Percentiles rank a stretch among this genome's conserved stretches.
Evolutionary conservation across 2,113 vertebrate genomes (phyloP).

Genomic region (Laticauda colubrina): DNA sequence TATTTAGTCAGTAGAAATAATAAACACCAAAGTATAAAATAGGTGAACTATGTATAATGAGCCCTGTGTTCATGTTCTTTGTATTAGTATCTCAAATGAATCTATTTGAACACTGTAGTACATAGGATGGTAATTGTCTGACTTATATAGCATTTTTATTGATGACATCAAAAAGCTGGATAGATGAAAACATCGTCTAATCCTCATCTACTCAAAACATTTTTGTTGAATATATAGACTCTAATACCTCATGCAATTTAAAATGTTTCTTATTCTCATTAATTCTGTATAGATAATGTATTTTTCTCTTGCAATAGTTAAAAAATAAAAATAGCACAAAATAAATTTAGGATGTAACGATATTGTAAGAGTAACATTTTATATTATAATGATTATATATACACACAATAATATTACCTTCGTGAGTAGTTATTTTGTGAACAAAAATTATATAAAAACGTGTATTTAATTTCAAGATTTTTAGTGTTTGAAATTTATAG

Average conservation of each 20-base stretch:
- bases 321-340: not conserved
- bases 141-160: not conserved
- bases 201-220: not conserved
- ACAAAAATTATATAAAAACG: not conserved
- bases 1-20: not conserved
- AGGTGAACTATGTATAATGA: not conserved
- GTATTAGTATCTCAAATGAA: not conserved
- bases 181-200: not conserved
- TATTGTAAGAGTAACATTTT: not conserved
- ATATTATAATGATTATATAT: not conserved
- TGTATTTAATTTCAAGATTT: not conserved
- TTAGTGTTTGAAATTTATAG: not conserved
- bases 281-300: not conserved
- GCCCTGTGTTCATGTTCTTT: not conserved
- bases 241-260: not conserved
- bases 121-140: not conserved
- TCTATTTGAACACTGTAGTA: not conserved
- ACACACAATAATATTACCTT: not conserved
- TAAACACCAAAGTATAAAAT: not conserved
- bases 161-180: not conserved
- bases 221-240: not conserved
- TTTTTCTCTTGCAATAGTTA: not conserved
- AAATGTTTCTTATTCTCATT: not conserved
- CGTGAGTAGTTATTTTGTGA: not conserved
- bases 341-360: not conserved